Evolutionary conservation across 2,797 vertebrate genomes (phyloP).

Genomic region (Callimico goeldii): DNA sequence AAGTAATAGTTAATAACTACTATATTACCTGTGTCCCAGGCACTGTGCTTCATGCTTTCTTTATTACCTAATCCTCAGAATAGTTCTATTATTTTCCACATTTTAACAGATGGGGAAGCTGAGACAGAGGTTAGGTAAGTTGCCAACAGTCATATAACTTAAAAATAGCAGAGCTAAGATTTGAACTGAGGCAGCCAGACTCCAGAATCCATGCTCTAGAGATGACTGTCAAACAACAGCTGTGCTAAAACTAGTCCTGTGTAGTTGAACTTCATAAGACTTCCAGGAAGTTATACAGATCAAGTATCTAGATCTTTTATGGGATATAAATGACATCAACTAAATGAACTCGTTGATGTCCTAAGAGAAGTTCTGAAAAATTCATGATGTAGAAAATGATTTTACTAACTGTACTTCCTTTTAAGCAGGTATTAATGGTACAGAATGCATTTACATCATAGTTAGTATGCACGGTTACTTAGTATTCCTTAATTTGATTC

Average conservation of each 20-base stretch:
- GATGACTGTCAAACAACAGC: background rate
- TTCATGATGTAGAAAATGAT: background rate
- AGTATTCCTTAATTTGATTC: conserved; percentile 32
- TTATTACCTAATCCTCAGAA: background rate
- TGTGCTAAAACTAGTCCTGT: background rate
- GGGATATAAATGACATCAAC: background rate
- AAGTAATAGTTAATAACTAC: background rate
- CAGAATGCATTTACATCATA: background rate
- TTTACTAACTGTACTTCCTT: background rate
- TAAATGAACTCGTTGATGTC: background rate
- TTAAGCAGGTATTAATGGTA: background rate
- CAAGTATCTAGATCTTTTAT: conserved; percentile 8
- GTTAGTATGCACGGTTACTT: background rate
- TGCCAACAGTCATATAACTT: background rate
- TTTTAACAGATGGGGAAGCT: conserved; percentile 22
- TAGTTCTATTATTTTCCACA: background rate
- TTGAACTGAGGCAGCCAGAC: background rate
- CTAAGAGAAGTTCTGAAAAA: conserved; percentile 42
- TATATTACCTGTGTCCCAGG: background rate
- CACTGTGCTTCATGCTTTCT: background rate
- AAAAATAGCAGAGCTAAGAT: conserved; percentile 19
- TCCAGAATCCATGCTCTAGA: background rate
- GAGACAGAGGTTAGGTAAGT: conserved; percentile 13
- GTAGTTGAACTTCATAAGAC: background rate
- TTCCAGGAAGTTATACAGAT: conserved; percentile 34